Evolutionary conservation across 2,113 vertebrate genomes (phyloP).

Genomic region (Argyrosomus japonicus): DNA sequence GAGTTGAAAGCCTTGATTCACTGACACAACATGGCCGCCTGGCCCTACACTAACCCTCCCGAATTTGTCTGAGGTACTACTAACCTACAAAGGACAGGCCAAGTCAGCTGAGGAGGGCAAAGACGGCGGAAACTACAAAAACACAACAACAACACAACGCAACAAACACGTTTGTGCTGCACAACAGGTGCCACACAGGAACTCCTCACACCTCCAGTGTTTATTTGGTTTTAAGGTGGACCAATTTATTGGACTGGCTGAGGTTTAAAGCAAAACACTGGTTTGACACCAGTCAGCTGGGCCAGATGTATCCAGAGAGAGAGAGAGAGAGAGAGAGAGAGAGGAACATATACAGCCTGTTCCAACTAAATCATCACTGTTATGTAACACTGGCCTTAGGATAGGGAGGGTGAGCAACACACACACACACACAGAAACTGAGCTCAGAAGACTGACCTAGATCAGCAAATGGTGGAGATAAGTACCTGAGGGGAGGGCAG

Average conservation of each 20-base stretch:
- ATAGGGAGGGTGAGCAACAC: conserved; percentile 51
- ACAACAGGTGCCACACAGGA: conserved; percentile 31
- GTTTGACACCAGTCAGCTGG: conserved; percentile 60
- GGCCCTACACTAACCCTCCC: conserved; percentile 20
- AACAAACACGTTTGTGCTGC: neutral
- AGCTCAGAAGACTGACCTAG: conserved; percentile 73
- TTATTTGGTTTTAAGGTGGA: conserved; percentile 36
- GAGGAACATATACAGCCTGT: conserved; percentile 57
- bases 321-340: conserved; percentile 59
- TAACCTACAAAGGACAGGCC: conserved; percentile 10
- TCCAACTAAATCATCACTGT: conserved; percentile 72
- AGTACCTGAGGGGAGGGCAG: conserved; percentile 62
- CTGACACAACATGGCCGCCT: conserved; percentile 46
- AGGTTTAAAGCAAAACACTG: conserved; percentile 36
- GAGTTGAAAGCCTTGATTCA: conserved; percentile 63
- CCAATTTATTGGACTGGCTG: conserved; percentile 10
- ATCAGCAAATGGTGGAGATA: conserved; percentile 66
- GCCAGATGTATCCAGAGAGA: conserved; percentile 63
- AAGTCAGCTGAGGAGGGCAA: neutral
- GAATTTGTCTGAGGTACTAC: conserved; percentile 38
- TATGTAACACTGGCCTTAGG: conserved; percentile 72
- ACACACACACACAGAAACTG: conserved; percentile 44
- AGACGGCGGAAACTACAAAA: neutral
- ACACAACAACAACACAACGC: neutral
- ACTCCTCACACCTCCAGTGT: neutral